Evolutionary conservation across 2,797 vertebrate species (phyloP).

Genomic region (Antrozous pallidus): DNA sequence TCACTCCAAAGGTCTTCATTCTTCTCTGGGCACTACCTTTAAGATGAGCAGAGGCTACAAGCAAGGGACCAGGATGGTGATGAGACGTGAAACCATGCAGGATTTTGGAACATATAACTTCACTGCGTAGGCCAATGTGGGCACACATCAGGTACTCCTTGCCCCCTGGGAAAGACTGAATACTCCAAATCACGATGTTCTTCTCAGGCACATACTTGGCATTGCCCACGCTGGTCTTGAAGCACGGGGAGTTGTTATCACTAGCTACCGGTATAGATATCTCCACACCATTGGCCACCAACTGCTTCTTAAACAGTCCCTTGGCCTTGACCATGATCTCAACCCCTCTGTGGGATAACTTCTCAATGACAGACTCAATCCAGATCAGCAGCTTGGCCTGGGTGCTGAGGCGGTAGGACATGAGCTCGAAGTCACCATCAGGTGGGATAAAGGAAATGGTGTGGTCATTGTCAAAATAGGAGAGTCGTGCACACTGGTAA

Average conservation of each 20-base stretch:
- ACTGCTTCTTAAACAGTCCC: constrained; percentile 97
- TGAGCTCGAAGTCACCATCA: constrained; percentile 94
- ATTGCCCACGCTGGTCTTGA: constrained; percentile 92
- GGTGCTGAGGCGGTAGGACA: constrained; percentile 95
- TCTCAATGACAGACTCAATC: constrained; percentile 97
- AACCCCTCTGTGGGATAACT: constrained; percentile 94
- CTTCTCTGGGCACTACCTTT: not conserved
- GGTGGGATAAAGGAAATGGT: constrained; percentile 97
- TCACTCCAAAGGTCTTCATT: not conserved
- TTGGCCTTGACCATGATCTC: constrained; percentile 98
- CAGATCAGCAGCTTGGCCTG: constrained; percentile 97
- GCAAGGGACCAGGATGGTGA: not conserved
- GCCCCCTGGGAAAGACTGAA: constrained; percentile 95
- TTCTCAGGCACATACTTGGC: constrained; percentile 94
- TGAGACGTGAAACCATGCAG: not conserved
- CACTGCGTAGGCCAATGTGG: constrained; percentile 94
- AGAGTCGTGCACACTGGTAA: constrained; percentile 95
- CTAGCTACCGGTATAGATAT: constrained; percentile 93
- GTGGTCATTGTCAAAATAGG: constrained; percentile 92
- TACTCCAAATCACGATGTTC: constrained; percentile 93
- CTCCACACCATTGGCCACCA: constrained; percentile 95
- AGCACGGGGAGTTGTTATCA: constrained; percentile 94
- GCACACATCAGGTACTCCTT: constrained; percentile 96
- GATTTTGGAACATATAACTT: not conserved
- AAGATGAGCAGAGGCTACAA: not conserved